Conservation (phyloP, 2,113 vertebrate species). For the Strix uralensis region DNA sequence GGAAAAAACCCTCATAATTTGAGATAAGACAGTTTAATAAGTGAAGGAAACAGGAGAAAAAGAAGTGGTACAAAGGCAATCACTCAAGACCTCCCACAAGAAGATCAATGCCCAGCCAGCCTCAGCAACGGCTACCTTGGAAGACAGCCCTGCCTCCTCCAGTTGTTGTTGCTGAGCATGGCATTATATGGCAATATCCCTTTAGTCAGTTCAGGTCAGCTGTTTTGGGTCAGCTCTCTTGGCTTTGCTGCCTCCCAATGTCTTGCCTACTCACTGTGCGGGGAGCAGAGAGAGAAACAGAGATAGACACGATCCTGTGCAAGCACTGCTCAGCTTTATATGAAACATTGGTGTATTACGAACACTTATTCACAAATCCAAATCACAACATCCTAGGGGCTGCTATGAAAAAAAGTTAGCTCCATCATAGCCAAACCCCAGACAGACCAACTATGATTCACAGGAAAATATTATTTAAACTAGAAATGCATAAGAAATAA, state of each 20-base stretch:
- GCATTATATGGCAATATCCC: not conserved
- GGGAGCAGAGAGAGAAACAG: not conserved
- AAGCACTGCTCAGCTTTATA: not conserved
- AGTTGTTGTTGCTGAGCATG: not conserved
- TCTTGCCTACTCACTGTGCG: not conserved
- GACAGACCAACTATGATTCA: not conserved
- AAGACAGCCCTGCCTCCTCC: not conserved
- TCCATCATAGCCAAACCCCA: not conserved
- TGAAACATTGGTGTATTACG: not conserved
- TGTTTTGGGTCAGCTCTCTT: not conserved
- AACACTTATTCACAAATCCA: not conserved
- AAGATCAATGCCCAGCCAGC: accelerated
- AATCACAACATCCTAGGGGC: not conserved
- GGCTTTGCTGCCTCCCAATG: not conserved
- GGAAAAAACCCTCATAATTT: not conserved
- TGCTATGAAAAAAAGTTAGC: not conserved
- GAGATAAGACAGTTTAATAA: not conserved
- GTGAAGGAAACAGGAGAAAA: not conserved
- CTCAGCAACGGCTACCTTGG: not conserved
- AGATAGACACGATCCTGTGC: not conserved
- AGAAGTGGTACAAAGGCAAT: not conserved
- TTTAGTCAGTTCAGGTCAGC: not conserved
- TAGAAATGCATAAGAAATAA: not conserved
- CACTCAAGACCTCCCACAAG: not conserved
- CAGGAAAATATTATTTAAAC: not conserved